These are phyloP conservation scores for Halichondria panicea DNA, from an alignment of 37 sponge, comb jelly and placozoan genomes.

Conservation along the genomic window DNA sequence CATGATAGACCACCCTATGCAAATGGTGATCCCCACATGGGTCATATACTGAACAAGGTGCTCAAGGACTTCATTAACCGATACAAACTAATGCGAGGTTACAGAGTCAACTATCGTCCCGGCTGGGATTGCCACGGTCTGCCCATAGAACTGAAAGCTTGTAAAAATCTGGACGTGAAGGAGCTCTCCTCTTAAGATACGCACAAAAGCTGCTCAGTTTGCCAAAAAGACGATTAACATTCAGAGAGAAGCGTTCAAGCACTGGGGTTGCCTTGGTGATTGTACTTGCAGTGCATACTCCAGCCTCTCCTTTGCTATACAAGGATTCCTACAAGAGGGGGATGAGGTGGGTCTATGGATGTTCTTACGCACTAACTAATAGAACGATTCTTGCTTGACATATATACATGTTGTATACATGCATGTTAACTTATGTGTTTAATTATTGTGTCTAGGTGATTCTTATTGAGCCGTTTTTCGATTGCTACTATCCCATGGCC, in stretches of 20 bases:
- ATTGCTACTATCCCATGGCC: slow-evolving; percentile 87
- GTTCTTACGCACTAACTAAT: too few relatives aligned
- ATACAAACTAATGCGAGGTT: slow-evolving; percentile 80
- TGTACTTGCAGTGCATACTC: slow-evolving; percentile 91
- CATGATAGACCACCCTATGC: slow-evolving; percentile 98
- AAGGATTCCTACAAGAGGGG: slow-evolving; percentile 81
- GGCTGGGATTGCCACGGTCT: slow-evolving; percentile 98
- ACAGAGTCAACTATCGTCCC: slow-evolving; percentile 68
- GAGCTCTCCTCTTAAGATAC: slow-evolving; percentile 25
- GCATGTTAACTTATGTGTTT: not conserved
- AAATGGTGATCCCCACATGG: slow-evolving; percentile 92
- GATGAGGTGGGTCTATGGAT: slow-evolving; percentile 98
- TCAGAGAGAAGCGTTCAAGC: slow-evolving; percentile 70
- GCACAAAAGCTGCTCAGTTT: slow-evolving; percentile 62
- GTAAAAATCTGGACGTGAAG: not conserved
- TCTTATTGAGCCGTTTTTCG: slow-evolving; percentile 96
- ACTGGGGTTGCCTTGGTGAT: slow-evolving; percentile 92
- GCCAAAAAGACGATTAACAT: slow-evolving; percentile 64
- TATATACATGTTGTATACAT: too few relatives aligned
- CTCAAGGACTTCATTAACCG: slow-evolving; percentile 85
- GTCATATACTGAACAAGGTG: slow-evolving; percentile 88
- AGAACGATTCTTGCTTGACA: too few relatives aligned
- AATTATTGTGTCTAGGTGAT: slow-evolving; percentile 65
- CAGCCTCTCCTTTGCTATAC: slow-evolving; percentile 61
- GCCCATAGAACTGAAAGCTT: slow-evolving; percentile 90